Evolutionary conservation across 2,113 vertebrate genomes (phyloP).

Genomic region (Phylloscopus whistleri): DNA sequence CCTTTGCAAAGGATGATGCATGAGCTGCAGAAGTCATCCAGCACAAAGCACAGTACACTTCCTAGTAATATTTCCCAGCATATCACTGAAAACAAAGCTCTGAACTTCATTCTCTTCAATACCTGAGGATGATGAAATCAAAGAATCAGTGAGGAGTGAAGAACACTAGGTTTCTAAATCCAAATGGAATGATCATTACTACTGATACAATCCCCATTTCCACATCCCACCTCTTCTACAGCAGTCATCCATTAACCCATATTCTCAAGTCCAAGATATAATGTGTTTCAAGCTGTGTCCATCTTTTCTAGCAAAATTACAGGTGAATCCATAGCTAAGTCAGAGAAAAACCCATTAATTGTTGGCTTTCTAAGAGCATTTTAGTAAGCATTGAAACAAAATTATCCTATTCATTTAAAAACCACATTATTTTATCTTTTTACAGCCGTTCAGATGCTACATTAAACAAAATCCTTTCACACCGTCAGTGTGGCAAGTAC

Average conservation of each 20-base stretch:
- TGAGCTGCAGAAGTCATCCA: neutral
- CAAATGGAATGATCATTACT: neutral
- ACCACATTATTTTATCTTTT: neutral
- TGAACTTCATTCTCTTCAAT: neutral
- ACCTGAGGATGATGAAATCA: neutral
- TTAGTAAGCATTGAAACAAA: neutral
- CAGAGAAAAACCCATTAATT: neutral
- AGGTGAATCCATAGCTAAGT: neutral
- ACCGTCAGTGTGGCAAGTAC: neutral
- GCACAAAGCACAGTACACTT: neutral
- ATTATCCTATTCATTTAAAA: neutral
- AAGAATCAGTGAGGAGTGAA: neutral
- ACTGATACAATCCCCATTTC: neutral
- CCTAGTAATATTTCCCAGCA: neutral
- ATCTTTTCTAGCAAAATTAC: neutral
- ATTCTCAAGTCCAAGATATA: neutral
- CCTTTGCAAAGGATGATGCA: neutral
- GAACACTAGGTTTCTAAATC: neutral
- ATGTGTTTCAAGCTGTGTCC: neutral
- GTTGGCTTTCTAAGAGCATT: neutral
- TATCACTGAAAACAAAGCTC: neutral
- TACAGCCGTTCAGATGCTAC: neutral
- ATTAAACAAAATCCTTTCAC: neutral
- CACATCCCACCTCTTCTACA: neutral
- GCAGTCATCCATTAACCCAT: neutral